Base-by-base conservation (phyloP, 2,113 vertebrate genomes). In the Lates calcarifer region DNA sequence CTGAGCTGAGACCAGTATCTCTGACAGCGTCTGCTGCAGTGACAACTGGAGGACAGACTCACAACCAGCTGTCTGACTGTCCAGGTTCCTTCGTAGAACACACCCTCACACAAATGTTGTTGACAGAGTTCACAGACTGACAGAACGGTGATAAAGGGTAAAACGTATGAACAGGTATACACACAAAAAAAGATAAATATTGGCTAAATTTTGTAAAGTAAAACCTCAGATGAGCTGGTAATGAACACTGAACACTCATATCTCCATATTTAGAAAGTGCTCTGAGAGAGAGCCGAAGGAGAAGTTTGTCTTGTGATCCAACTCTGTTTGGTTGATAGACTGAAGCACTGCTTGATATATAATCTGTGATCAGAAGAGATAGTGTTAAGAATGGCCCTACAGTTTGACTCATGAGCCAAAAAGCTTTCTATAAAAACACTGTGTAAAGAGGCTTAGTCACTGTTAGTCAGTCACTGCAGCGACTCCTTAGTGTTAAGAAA, bases 31-130 rank as follows among this genome's bases (percentile, higher is more conserved):
- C 78, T 75, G 79, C 77, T 87, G 41, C 81, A 53, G 60, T 31
- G 82, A 81, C 88, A 85, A 53, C 82, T 84, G 85, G 56, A 45
- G 31, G 68, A 68, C 63, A 39, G 6, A 56, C 43, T 51, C 56
- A 0, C 47, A 0, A 2, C 33, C 84, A 65, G 72, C 74, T 89
- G 84, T 83, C 68, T 41, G 11, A 33, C 75, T 57, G 20, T 63
- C 45, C 51, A 31, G 11, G 37, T 76, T 67, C 15, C 28, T 49
- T 45, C 69, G 33, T 31, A 13, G 63, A 71, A 28, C n/a, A 20
- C 28, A 28, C 17, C 7, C 2, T 35, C 22, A 37, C 3, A 61
- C 22, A 66, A 31, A 58, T 5, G 18, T 68, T 47, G 12, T 45
- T 56, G 15, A 12, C 17, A 13, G 58, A 2, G 18, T 35, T 47